Percentiles rank a stretch among this genome's conserved stretches.
Evolutionary conservation across 1,140 invertebrate species (phyloP).

Genomic region (Rhynchophorus ferrugineus): DNA sequence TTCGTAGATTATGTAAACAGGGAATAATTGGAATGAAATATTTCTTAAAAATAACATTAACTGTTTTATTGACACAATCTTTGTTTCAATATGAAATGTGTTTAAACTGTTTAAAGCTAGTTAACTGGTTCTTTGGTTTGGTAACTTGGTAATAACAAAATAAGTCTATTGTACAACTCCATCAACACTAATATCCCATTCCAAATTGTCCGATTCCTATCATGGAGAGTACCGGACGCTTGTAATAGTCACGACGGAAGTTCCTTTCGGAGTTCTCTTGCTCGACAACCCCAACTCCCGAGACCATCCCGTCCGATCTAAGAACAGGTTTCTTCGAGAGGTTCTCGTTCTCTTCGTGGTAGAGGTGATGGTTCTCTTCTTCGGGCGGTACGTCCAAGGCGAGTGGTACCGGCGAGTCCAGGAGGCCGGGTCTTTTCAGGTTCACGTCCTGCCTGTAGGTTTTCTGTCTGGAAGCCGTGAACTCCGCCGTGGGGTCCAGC

Average conservation of each 20-base stretch:
- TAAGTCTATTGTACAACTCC: neutral
- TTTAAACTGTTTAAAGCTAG: no score
- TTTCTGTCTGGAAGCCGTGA: conserved; percentile 5
- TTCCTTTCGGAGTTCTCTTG: conserved; percentile 8
- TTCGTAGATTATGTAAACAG: no score
- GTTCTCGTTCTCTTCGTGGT: conserved; percentile 9
- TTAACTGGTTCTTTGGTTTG: no score
- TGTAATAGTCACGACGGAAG: conserved; percentile 2
- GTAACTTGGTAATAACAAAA: no score
- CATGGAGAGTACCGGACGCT: conserved; percentile 4
- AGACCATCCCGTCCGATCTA: neutral
- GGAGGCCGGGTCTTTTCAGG: neutral
- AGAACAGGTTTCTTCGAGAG: conserved; percentile 7
- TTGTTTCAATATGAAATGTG: no score
- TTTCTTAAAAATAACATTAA: no score
- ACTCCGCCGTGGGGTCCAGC: conserved; percentile 4
- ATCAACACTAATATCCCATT: neutral
- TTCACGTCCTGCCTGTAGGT: conserved; percentile 12
- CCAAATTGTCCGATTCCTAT: neutral
- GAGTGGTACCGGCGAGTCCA: neutral
- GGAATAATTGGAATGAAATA: no score
- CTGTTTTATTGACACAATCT: no score
- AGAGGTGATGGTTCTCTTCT: conserved; percentile 10
- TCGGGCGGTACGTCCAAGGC: neutral
- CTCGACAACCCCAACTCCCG: neutral